Evolutionary conservation across 1,140 invertebrate species (phyloP).

Genomic region (Musca domestica): DNA sequence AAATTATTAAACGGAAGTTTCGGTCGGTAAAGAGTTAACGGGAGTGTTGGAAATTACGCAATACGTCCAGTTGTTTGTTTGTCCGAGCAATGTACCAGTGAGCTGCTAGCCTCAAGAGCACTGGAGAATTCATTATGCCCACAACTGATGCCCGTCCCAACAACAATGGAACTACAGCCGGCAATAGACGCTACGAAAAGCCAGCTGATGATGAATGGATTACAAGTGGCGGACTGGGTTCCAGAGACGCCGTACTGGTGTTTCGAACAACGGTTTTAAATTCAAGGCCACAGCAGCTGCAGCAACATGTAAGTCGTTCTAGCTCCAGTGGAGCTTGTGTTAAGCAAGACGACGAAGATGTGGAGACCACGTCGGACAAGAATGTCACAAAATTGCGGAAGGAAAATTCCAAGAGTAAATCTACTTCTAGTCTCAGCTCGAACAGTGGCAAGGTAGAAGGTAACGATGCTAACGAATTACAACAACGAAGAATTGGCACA

Average conservation of each 20-base stretch:
- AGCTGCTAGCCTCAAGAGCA: no score
- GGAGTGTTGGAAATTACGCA: no score
- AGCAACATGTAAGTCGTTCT: background rate
- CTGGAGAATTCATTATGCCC: constrained; percentile 14
- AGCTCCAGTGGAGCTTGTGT: background rate
- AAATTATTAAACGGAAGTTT: no score
- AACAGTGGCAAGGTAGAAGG: background rate
- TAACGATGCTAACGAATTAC: background rate
- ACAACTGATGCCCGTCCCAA: constrained; percentile 2
- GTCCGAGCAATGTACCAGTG: no score
- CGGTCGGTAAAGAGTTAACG: no score
- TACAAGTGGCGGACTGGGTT: constrained; percentile 48
- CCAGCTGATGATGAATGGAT: constrained; percentile 43
- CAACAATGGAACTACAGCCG: background rate
- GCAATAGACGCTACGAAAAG: constrained; percentile 21
- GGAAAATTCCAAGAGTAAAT: background rate
- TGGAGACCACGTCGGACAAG: background rate
- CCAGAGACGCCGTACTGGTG: constrained; percentile 47
- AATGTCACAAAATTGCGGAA: no score
- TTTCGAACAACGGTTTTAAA: constrained; percentile 48
- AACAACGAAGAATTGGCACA: background rate
- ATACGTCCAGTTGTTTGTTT: no score
- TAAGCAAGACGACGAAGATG: background rate
- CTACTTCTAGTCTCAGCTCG: background rate
- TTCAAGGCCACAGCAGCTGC: background rate